phyloP scores from a whole-genome alignment of 2,113 vertebrate species.

The Labeo rohita region DNA sequence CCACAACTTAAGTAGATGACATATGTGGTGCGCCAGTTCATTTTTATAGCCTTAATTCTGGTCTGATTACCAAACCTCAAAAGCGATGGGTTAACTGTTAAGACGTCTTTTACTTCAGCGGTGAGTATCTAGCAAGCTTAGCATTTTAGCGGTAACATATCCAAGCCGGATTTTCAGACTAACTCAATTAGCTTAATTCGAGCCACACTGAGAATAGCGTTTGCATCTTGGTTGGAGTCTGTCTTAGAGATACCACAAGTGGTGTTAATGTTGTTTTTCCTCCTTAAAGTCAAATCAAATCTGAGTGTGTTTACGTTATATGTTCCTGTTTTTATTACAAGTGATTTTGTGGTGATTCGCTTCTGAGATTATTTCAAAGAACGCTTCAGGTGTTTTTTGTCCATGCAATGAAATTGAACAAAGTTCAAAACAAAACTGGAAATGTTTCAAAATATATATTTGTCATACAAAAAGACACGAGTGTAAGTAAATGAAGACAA shows the following conservation, averaged over 20 bases:
- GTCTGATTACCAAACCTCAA: conserved; percentile 63
- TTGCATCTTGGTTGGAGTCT: not conserved
- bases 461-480: not conserved
- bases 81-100: conserved; percentile 13
- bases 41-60: conserved; percentile 53
- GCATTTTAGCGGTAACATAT: conserved; percentile 38
- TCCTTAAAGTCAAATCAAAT: not conserved
- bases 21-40: conserved; percentile 5
- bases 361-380: not conserved
- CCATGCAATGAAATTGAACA: not conserved
- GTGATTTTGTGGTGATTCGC: not conserved
- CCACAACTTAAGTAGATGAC: conserved; percentile 2
- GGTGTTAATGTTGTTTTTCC: conserved; percentile 47
- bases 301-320: not conserved
- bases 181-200: conserved; percentile 66
- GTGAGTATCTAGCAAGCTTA: conserved; percentile 26
- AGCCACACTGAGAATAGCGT: not conserved
- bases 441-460: not conserved
- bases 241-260: conserved; percentile 34
- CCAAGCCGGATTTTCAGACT: conserved; percentile 47
- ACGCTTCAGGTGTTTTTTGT: not conserved
- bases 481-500: not conserved
- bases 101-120: not conserved
- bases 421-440: not conserved
- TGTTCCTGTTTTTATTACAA: not conserved